phyloP scores from a whole-genome alignment of 2,797 vertebrate species.

The Corythornis leucogaster region DNA sequence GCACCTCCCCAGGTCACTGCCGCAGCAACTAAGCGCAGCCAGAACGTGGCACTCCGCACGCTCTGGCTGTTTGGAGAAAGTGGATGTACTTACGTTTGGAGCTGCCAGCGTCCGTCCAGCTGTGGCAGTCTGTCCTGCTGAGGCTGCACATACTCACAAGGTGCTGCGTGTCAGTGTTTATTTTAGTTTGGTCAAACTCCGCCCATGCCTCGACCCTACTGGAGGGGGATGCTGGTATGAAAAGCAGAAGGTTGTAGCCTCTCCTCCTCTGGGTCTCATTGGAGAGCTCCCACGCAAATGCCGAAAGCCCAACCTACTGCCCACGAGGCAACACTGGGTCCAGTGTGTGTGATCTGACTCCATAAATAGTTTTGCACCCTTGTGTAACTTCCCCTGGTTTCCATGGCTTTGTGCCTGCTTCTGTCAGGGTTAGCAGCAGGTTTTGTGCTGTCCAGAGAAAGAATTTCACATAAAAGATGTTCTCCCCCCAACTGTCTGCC shows the following conservation, averaged over 20 bases:
- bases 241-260: not conserved
- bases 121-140: not conserved
- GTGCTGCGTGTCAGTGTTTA: not conserved
- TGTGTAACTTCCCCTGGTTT: slow-evolving; percentile 6
- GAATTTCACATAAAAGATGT: not conserved
- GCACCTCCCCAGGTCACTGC: not conserved
- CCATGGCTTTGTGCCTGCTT: not conserved
- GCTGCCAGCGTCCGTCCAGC: not conserved
- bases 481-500: no score
- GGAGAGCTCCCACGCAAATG: not conserved
- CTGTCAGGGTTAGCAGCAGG: not conserved
- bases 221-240: not conserved
- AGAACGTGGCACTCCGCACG: not conserved
- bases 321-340: not conserved
- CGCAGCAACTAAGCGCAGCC: not conserved
- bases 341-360: not conserved
- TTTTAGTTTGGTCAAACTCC: slow-evolving; percentile 1
- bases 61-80: not conserved
- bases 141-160: not conserved
- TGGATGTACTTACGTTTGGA: not conserved
- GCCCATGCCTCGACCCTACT: not conserved
- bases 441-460: not conserved
- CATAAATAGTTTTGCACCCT: not conserved
- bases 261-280: not conserved
- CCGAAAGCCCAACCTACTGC: not conserved